Base-by-base conservation (phyloP, 2,113 vertebrate species). In the Rhodinocichla rosea region DNA sequence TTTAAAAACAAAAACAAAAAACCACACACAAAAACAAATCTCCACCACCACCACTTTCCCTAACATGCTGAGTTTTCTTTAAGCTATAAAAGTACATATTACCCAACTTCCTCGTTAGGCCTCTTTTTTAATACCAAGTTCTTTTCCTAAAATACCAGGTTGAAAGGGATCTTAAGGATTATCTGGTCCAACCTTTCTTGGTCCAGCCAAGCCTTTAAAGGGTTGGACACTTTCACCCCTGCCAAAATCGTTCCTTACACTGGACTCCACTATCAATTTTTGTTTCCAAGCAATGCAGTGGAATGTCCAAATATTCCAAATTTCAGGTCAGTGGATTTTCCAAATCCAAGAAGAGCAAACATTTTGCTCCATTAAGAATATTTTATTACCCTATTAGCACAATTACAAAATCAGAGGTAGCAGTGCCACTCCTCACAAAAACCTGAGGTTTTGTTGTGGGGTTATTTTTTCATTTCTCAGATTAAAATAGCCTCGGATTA, bases 401-500 rank as follows among this genome's bases (percentile, higher is more conserved):
- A 83, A 73, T 74, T 76, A 69, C 44, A 82, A 69, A 33, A 30
- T 2, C 75, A 92, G 79, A 88, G 62, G 55, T 13, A 24, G 17
- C 91, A 82, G 62, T 64, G 67, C 23, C 55, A 53, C 67, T 80
- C 62, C 21, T 52, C 90, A 30, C 4, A 4, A 84, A 96, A 68
- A 28, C 24, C 65, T 71, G 28, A 37, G 39, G 8, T 59, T 78
- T 50, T 40, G 18, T 27, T 79, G 45, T 26, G 53, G 37, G 30
- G 33, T 22, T 68, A 42, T 8, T 68, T 82, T 73, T 93, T 85
- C 52, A 83, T 78, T 94, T 92, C 78, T 78, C 65, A 95, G 69
- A 90, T 94, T 83, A 96, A 96, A 96, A 78, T 63, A 84, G 56
- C 42, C 89, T 92, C 44, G 75, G 84, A 96, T 90, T 95, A 95